These are phyloP conservation scores for Conopomorpha cramerella DNA, from an alignment of 1,140 invertebrate genomes.

Conservation along the genomic window DNA sequence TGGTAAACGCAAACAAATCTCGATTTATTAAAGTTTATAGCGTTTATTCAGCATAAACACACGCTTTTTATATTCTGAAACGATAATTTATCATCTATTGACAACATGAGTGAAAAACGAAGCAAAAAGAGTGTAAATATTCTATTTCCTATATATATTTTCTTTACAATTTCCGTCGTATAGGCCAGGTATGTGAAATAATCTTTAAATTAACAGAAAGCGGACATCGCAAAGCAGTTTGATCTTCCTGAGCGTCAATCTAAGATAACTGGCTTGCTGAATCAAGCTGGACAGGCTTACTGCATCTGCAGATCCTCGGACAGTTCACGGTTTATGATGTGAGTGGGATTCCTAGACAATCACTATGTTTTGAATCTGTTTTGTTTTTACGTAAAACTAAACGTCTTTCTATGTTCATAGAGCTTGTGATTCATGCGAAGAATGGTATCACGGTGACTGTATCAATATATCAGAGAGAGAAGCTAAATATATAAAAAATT, in stretches of 20 bases:
- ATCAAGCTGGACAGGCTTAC: conserved; percentile 88
- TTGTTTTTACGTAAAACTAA: too few relatives aligned
- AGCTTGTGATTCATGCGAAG: conserved; percentile 95
- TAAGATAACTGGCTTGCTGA: conserved; percentile 86
- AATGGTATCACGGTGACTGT: conserved; percentile 98
- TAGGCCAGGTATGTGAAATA: too few relatives aligned
- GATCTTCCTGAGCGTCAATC: conserved; percentile 88
- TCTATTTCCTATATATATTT: conserved; percentile 22
- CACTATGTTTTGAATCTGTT: neutral
- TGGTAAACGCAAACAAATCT: too few relatives aligned
- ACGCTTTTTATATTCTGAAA: too few relatives aligned
- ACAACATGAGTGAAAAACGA: conserved; percentile 37
- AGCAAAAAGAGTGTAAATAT: too few relatives aligned
- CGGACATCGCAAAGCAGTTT: conserved; percentile 89
- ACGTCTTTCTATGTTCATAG: conserved; percentile 23
- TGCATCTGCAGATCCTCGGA: conserved; percentile 94
- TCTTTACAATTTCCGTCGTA: too few relatives aligned
- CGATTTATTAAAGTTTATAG: too few relatives aligned
- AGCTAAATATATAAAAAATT: conserved; percentile 91
- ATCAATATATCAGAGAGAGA: conserved; percentile 93
- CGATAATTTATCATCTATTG: too few relatives aligned
- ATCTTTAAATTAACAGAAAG: too few relatives aligned
- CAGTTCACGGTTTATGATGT: conserved; percentile 96
- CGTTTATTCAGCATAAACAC: too few relatives aligned
- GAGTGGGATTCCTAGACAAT: conserved; percentile 33